Evolutionary conservation across 2,797 vertebrate species (phyloP).

Genomic region (Dipus sagitta): DNA sequence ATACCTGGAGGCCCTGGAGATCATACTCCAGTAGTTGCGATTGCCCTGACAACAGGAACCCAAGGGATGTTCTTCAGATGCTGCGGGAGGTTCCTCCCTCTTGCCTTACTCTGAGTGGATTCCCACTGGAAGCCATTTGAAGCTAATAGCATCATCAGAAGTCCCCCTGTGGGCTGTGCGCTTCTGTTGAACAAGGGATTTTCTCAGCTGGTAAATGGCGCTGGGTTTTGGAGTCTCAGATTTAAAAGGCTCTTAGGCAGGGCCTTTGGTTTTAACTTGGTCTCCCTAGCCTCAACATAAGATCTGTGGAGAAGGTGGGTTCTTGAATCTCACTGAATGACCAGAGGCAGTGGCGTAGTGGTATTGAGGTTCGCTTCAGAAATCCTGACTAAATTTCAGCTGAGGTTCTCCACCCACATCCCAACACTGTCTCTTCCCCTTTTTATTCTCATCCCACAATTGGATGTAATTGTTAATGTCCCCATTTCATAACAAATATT

Average conservation of each 20-base stretch:
- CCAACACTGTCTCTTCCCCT: too few relatives aligned
- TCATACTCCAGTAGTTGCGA: not conserved
- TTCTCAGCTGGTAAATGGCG: constrained; percentile 22
- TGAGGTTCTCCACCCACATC: not conserved
- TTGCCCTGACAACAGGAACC: constrained; percentile 57
- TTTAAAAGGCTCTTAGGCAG: not conserved
- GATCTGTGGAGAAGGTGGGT: not conserved
- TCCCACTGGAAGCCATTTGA: not conserved
- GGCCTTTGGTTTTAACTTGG: not conserved
- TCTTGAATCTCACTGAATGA: not conserved
- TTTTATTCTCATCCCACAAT: not conserved
- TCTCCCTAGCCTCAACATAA: not conserved
- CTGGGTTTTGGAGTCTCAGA: not conserved
- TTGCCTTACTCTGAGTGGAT: not conserved
- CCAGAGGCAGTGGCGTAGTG: not conserved
- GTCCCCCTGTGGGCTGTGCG: not conserved
- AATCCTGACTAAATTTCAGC: not conserved
- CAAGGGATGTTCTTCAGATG: not conserved
- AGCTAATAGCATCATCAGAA: not conserved
- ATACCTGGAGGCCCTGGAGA: not conserved
- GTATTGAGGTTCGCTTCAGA: not conserved
- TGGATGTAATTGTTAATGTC: not conserved
- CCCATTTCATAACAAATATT: not conserved
- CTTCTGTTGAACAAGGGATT: not conserved
- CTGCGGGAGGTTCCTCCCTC: not conserved